These are phyloP conservation scores for Cephonodes hylas DNA, from an alignment of 2,888 invertebrate species.

Conservation along the genomic window DNA sequence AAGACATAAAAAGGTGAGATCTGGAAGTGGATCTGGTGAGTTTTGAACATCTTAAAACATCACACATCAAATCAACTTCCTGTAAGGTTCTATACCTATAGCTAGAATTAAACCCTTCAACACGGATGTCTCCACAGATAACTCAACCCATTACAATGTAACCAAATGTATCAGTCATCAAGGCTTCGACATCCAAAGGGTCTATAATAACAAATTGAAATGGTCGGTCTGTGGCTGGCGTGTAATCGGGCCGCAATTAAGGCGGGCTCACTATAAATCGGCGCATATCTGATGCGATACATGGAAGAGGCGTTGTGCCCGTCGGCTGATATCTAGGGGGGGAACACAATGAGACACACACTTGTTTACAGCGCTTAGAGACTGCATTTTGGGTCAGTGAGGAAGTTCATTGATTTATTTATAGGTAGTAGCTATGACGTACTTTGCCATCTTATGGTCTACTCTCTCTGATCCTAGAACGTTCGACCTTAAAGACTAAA, in stretches of 20 bases:
- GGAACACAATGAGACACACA: conserved; percentile 33
- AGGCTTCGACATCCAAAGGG: conserved; percentile 24
- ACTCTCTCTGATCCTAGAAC: too few species aligned
- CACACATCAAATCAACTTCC: too few species aligned
- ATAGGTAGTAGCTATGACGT: too few species aligned
- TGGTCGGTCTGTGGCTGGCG: conserved; percentile 49
- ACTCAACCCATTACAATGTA: background rate
- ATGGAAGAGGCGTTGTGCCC: conserved; percentile 74
- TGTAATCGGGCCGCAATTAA: conserved; percentile 65
- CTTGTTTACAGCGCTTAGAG: conserved; percentile 12
- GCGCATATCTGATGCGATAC: conserved; percentile 67
- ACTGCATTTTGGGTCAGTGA: background rate
- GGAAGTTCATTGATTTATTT: too few species aligned
- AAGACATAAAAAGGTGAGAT: too few species aligned
- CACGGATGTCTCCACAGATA: background rate
- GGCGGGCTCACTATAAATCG: conserved; percentile 71
- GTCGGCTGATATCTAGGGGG: conserved; percentile 38
- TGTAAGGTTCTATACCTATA: too few species aligned
- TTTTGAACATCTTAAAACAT: too few species aligned
- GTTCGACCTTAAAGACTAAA: too few species aligned
- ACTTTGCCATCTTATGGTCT: too few species aligned
- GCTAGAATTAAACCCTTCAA: background rate
- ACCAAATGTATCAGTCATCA: background rate
- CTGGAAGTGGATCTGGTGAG: too few species aligned
- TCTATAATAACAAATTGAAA: conserved; percentile 74